Base-by-base conservation (phyloP, 2,888 invertebrate genomes). In the Zygothrica quintamaculata region DNA sequence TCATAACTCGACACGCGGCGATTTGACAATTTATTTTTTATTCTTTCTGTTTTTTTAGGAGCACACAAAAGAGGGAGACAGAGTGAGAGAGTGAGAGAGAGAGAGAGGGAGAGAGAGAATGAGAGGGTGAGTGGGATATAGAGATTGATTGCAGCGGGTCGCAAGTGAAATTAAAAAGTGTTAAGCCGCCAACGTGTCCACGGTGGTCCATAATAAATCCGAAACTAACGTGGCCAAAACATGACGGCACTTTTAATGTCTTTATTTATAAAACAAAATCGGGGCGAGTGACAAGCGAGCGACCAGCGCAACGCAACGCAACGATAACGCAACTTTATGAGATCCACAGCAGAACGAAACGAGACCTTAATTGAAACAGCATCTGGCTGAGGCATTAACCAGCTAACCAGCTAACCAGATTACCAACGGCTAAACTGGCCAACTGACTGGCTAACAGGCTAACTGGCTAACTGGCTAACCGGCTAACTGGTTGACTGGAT, bases 181-280 rank as follows among this genome's bases (percentile, higher is more conserved):
- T 85, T 82, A 85, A 82, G 75, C 80, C 69, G 74, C 64, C 72
- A 62, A 60, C 68, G 56, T 60, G 67, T 74, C 71, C 65, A 65
- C 71, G 80, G 80, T 80, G 84, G 84, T 82, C 80, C 73, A 77
- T 65, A 77, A 82, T 74, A 82, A 79, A 82, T 85, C 85, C 66
- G 18, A 55, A 66, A 69, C 69, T 64, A 64, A 77, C 64, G 57
- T 64, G 67, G 59, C 67, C 72, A 56, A 56, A 81, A 74, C 73
- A 70, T 46, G 80, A 79, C 84, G 84, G 84, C 85, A 72, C 71
- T 85, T 85, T 85, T 82, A 82, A 82, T 85, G 82, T 82, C 85
- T 82, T 85, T 84, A 82, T 82, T 82, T 85, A 82, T 75, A 82
- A 84, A 82, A 80, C 84, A 67, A 75, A 75, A 82, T 82, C 82